Evolutionary conservation across 2,797 vertebrate species (phyloP).

Genomic region (Melanotaenia boesemani): DNA sequence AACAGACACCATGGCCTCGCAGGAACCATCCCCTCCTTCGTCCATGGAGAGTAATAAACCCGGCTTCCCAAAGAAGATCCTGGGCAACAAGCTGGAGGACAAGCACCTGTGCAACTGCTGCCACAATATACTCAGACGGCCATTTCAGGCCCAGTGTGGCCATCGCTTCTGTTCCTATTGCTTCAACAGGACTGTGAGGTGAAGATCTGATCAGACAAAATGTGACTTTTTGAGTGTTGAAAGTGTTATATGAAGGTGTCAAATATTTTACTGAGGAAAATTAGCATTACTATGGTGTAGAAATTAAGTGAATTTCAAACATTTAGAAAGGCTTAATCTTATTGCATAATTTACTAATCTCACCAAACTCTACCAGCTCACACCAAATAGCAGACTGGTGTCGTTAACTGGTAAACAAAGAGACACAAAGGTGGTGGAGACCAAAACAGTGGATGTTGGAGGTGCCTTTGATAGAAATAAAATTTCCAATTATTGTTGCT

Average conservation of each 20-base stretch:
- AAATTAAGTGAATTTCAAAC: neutral
- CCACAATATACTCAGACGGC: slow-evolving; percentile 89
- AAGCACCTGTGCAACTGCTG: slow-evolving; percentile 95
- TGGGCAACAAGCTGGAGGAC: slow-evolving; percentile 91
- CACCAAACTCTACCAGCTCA: no score
- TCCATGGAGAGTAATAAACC: slow-evolving; percentile 90
- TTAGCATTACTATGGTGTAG: neutral
- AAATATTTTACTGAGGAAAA: neutral
- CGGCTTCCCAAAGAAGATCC: slow-evolving; percentile 91
- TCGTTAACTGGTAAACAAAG: neutral
- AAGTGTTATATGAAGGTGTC: neutral
- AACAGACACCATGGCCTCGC: slow-evolving; percentile 87
- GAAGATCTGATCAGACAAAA: slow-evolving; percentile 14
- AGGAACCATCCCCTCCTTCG: slow-evolving; percentile 88
- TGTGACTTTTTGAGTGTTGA: no score
- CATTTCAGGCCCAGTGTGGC: slow-evolving; percentile 93
- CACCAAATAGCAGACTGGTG: no score
- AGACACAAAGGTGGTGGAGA: neutral
- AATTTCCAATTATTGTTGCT: no score
- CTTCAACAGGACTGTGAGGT: slow-evolving; percentile 92
- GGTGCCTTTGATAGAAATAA: no score
- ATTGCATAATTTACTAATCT: neutral
- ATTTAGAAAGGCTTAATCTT: neutral
- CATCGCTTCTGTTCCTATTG: slow-evolving; percentile 95
- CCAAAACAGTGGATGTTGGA: neutral